phyloP scores from a whole-genome alignment of 2,888 invertebrate species.

The Deilephila porcellus region DNA sequence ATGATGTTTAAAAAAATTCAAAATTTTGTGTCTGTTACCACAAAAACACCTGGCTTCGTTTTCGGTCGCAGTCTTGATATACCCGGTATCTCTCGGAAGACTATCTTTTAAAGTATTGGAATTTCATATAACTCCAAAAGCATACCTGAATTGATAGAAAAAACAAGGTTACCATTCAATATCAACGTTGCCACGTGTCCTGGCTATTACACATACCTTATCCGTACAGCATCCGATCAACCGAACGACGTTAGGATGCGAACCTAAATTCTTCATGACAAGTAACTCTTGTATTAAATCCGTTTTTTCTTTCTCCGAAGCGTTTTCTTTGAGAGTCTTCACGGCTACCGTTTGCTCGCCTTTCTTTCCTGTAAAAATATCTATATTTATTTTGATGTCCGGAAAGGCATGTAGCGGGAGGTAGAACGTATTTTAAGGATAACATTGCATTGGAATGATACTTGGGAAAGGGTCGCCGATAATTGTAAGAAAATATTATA shows the following conservation, averaged over 20 bases:
- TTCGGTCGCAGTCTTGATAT: no score
- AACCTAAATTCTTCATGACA: slow-evolving; percentile 96
- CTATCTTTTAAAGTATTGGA: no score
- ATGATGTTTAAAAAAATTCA: no score
- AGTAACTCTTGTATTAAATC: slow-evolving; percentile 95
- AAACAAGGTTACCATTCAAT: no score
- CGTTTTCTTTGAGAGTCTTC: slow-evolving; percentile 97
- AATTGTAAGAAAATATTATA: no score
- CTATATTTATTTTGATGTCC: background rate
- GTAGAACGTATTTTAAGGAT: background rate
- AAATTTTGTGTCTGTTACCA: no score
- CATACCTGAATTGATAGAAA: no score
- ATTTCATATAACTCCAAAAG: no score
- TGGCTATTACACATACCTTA: slow-evolving; percentile 72
- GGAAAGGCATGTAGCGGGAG: no score
- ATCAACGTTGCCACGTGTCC: background rate
- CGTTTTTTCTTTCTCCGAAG: slow-evolving; percentile 92
- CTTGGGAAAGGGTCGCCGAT: no score
- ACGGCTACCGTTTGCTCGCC: slow-evolving; percentile 94
- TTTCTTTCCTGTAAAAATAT: slow-evolving; percentile 82
- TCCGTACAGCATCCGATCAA: slow-evolving; percentile 96
- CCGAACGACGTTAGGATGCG: slow-evolving; percentile 95
- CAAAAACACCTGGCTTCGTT: no score
- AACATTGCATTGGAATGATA: background rate
- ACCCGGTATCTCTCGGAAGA: no score